These are phyloP conservation scores for Eubucco bourcierii DNA, from an alignment of 2,113 vertebrate species.

Conservation along the genomic window DNA sequence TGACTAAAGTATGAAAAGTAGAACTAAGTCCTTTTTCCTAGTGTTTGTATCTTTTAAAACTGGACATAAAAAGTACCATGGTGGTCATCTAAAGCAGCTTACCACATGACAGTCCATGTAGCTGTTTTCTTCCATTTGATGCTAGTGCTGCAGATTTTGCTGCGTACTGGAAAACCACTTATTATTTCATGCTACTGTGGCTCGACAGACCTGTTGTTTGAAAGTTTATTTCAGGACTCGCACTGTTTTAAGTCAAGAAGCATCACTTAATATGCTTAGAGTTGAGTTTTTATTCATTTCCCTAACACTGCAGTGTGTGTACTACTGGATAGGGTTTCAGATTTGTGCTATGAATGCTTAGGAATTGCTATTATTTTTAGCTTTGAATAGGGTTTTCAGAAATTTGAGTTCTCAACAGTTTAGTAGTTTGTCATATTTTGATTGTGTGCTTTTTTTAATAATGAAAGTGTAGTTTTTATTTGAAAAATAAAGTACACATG, in stretches of 20 bases:
- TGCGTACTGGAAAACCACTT: neutral
- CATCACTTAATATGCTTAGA: neutral
- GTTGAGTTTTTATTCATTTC: neutral
- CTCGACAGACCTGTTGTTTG: neutral
- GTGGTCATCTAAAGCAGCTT: neutral
- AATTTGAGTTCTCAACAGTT: neutral
- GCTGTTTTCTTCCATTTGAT: neutral
- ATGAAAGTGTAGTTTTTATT: neutral
- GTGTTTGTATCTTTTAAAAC: neutral
- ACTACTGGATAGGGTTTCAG: neutral
- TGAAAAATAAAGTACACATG: rapidly evolving
- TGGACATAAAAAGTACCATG: neutral
- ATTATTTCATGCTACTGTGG: neutral
- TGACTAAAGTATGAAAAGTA: neutral
- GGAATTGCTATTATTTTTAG: neutral
- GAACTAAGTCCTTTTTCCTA: neutral
- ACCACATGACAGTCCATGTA: neutral
- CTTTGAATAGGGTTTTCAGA: neutral
- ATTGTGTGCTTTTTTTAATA: neutral
- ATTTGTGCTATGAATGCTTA: neutral
- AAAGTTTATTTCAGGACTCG: neutral
- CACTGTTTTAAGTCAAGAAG: neutral
- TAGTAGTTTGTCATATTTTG: neutral
- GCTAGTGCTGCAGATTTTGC: neutral
- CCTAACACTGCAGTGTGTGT: neutral